Conservation (phyloP, 2,113 vertebrate genomes). For the Leptodactylus fuscus region DNA sequence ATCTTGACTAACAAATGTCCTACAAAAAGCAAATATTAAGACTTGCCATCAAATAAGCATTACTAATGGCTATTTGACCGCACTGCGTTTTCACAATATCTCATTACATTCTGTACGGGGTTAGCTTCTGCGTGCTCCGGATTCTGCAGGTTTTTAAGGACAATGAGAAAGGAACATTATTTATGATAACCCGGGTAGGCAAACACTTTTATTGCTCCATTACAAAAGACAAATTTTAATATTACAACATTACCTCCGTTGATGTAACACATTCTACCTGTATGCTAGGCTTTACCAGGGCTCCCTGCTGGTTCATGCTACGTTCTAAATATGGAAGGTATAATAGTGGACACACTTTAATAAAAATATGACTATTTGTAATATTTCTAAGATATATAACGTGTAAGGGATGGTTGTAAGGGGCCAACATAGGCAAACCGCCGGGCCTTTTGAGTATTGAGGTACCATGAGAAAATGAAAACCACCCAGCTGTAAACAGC, state of each 20-base stretch:
- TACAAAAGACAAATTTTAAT: conserved; percentile 23
- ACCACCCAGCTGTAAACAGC: no score
- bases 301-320: neutral
- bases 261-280: neutral
- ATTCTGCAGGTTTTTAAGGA: conserved; percentile 42
- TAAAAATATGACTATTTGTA: no score
- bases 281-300: neutral
- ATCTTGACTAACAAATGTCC: conserved; percentile 61
- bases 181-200: conserved; percentile 43
- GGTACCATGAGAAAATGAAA: no score
- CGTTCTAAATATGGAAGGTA: neutral
- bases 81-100: conserved; percentile 47
- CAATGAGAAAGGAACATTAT: conserved; percentile 43
- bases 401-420: no score
- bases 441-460: no score
- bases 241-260: neutral
- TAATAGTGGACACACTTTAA: no score
- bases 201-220: conserved; percentile 51
- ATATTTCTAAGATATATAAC: no score
- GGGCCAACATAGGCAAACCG: no score
- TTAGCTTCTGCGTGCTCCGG: conserved; percentile 22
- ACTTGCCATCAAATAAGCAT: conserved; percentile 62
- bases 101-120: conserved; percentile 25
- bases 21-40: conserved; percentile 62
- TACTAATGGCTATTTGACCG: conserved; percentile 61